phyloP scores from a whole-genome alignment of 2,113 vertebrate genomes.

The Catharus fuscescens region DNA sequence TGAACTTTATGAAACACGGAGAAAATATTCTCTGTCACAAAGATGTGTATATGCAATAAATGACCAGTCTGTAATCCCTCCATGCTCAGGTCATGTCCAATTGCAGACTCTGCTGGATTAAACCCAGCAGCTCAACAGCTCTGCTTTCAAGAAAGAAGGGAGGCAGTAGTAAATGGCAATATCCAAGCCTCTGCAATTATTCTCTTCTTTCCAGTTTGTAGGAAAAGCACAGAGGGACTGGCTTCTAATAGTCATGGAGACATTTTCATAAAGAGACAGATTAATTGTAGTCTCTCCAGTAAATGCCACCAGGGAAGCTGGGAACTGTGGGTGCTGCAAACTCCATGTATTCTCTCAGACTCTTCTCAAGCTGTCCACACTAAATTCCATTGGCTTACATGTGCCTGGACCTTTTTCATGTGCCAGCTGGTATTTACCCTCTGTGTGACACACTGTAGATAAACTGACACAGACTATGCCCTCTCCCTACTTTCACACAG shows the following conservation, averaged over 20 bases:
- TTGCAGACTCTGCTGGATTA: background rate
- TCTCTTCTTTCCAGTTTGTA: background rate
- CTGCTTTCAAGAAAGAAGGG: background rate
- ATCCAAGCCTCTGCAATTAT: background rate
- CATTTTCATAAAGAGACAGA: background rate
- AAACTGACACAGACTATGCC: constrained; percentile 30
- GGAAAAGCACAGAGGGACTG: background rate
- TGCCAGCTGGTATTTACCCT: constrained; percentile 62
- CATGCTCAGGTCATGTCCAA: background rate
- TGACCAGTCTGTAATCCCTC: background rate
- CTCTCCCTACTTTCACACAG: constrained; percentile 23
- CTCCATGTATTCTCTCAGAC: background rate
- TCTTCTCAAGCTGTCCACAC: constrained; percentile 43
- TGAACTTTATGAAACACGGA: background rate
- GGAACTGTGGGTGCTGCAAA: background rate
- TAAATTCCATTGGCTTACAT: background rate
- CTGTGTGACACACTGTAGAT: constrained; percentile 11
- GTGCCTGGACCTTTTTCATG: constrained; percentile 38
- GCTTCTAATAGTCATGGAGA: background rate
- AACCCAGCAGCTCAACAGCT: background rate
- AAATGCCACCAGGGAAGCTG: background rate
- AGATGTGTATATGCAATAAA: background rate
- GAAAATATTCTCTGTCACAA: background rate
- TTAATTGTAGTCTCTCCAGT: background rate
- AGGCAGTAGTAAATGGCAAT: background rate